phyloP scores from a whole-genome alignment of 2,113 vertebrate genomes.

The Coracopsis vasa region DNA sequence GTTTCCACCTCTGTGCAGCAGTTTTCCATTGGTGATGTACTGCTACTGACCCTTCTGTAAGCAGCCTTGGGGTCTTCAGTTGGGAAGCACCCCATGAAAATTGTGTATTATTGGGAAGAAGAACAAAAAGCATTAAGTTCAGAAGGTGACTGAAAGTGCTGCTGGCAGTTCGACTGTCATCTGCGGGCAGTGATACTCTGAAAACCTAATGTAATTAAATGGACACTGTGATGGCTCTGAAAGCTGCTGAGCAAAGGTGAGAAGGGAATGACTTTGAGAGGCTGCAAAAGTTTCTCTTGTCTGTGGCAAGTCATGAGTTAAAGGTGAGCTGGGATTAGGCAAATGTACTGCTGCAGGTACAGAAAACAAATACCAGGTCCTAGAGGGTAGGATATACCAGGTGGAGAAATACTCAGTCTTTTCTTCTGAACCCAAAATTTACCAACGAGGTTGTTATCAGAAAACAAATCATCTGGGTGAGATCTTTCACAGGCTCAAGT shows the following conservation, averaged over 20 bases:
- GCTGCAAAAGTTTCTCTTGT: neutral
- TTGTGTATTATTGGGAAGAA: neutral
- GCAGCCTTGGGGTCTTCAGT: neutral
- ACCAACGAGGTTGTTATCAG: neutral
- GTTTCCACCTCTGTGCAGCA: neutral
- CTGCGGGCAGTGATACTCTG: neutral
- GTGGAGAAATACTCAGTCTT: neutral
- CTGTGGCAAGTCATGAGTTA: neutral
- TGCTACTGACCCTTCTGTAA: neutral
- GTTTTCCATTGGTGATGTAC: neutral
- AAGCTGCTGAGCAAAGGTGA: neutral
- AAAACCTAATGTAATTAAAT: neutral
- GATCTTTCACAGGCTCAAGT: neutral
- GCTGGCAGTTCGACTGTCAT: neutral
- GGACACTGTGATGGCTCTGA: neutral
- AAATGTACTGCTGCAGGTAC: neutral
- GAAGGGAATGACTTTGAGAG: neutral
- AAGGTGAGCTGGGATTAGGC: neutral
- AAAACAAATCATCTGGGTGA: neutral
- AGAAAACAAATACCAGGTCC: neutral
- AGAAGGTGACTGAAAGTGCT: neutral
- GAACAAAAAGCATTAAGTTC: neutral
- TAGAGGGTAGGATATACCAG: neutral
- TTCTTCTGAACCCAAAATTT: neutral
- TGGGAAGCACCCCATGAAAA: neutral